Evolutionary conservation across 2,113 vertebrate species (phyloP).

Genomic region (Otis tarda): DNA sequence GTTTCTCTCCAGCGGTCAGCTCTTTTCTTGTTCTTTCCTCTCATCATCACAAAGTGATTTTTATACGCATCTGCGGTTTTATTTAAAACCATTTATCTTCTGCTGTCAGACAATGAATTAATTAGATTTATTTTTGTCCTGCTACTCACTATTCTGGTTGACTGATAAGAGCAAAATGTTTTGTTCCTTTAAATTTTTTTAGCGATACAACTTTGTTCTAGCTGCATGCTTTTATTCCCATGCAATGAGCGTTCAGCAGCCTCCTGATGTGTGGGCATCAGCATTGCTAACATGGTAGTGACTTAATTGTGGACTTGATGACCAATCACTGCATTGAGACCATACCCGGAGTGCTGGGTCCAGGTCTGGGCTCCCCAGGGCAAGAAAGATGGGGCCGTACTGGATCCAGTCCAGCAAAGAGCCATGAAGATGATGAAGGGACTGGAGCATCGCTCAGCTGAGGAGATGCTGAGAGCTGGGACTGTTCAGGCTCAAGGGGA

Average conservation of each 20-base stretch:
- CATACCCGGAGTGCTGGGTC: not conserved
- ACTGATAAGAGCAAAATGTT: not conserved
- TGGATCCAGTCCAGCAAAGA: not conserved
- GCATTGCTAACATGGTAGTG: too few relatives aligned
- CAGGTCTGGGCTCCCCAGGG: not conserved
- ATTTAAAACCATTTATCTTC: not conserved
- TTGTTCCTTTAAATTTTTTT: not conserved
- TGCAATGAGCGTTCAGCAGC: not conserved
- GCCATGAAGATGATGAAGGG: too few relatives aligned
- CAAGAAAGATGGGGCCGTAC: too few relatives aligned
- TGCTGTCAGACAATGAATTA: not conserved
- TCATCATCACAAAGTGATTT: not conserved
- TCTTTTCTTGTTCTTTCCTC: not conserved
- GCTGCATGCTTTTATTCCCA: too few relatives aligned
- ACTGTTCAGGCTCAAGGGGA: not conserved
- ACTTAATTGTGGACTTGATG: not conserved
- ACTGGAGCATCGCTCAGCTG: not conserved
- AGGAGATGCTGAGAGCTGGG: not conserved
- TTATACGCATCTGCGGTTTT: not conserved
- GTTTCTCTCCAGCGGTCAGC: not conserved
- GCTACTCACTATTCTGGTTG: not conserved
- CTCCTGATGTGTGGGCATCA: too few relatives aligned
- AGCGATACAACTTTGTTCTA: not conserved
- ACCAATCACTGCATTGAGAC: not conserved
- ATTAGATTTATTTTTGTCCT: not conserved